Conservation (phyloP, 2,797 vertebrate species). For the Gymnoscopelus braueri region DNA sequence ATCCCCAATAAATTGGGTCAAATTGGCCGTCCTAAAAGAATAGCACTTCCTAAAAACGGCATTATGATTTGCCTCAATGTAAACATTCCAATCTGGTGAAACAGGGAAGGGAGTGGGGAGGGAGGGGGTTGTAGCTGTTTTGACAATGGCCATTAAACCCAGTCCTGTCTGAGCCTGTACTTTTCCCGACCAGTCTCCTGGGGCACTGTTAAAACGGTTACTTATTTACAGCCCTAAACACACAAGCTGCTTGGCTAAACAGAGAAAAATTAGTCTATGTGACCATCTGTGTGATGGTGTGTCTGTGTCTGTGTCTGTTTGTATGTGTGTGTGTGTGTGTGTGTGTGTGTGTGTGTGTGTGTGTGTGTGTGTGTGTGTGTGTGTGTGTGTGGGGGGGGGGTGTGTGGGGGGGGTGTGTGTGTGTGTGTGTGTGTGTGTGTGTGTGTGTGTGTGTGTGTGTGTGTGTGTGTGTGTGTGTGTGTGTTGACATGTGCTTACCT, state of each 20-base stretch:
- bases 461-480: background rate
- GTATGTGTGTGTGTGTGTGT: slow-evolving; percentile 15
- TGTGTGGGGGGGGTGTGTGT: too few relatives aligned
- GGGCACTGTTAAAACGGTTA: slow-evolving; percentile 73
- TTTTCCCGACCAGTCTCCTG: slow-evolving; percentile 63
- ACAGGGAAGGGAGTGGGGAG: too few relatives aligned
- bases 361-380: background rate
- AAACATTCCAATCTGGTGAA: slow-evolving; percentile 71
- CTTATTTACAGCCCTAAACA: slow-evolving; percentile 82
- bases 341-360: slow-evolving; percentile 24
- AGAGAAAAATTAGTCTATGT: slow-evolving; percentile 58
- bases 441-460: background rate
- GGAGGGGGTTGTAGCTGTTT: slow-evolving; percentile 60
- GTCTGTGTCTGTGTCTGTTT: slow-evolving; percentile 11
- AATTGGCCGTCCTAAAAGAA: slow-evolving; percentile 70
- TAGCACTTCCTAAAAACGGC: slow-evolving; percentile 59
- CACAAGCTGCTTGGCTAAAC: slow-evolving; percentile 77
- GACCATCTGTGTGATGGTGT: slow-evolving; percentile 9
- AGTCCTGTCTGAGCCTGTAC: slow-evolving; percentile 64
- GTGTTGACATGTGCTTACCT: background rate
- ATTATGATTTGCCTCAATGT: slow-evolving; percentile 72
- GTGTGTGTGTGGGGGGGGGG: background rate
- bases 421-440: slow-evolving; percentile 44
- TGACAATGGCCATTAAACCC: slow-evolving; percentile 72
- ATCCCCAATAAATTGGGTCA: slow-evolving; percentile 83